Conservation (phyloP, 2,113 vertebrate genomes). For the Dolichotis patagonum region DNA sequence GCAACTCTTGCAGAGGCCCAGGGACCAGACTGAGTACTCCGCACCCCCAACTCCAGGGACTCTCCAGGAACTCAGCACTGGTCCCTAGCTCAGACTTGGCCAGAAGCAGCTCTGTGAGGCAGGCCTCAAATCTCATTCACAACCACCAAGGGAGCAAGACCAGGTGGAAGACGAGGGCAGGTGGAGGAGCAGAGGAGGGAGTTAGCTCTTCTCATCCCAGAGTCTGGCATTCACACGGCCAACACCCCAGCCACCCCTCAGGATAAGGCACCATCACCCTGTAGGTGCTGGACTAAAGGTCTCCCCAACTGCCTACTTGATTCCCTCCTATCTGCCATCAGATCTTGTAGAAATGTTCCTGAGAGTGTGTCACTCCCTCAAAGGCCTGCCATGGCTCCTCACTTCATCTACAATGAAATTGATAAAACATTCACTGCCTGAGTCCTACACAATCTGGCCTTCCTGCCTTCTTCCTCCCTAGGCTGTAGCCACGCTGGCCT, state of each 20-base stretch:
- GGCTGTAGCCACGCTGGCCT: not conserved
- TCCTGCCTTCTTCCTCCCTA: not conserved
- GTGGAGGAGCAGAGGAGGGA: not conserved
- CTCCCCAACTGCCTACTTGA: not conserved
- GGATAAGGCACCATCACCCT: not conserved
- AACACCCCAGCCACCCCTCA: not conserved
- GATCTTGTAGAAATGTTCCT: not conserved
- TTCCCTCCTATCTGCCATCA: not conserved
- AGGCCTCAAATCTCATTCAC: not conserved
- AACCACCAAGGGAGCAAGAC: not conserved
- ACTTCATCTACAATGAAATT: not conserved
- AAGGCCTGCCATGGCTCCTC: not conserved
- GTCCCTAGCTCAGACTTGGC: not conserved
- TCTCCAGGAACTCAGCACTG: not conserved
- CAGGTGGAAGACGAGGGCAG: not conserved
- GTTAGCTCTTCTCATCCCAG: not conserved
- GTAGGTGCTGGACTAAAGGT: not conserved
- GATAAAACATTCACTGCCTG: not conserved
- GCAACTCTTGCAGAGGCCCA: not conserved
- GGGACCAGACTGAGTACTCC: not conserved
- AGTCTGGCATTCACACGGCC: not conserved
- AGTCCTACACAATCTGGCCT: not conserved
- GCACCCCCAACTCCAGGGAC: not conserved
- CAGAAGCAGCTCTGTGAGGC: not conserved
- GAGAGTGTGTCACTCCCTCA: constrained; percentile 12